Base-by-base conservation (phyloP, 2,113 vertebrate genomes). In the Numenius arquata region DNA sequence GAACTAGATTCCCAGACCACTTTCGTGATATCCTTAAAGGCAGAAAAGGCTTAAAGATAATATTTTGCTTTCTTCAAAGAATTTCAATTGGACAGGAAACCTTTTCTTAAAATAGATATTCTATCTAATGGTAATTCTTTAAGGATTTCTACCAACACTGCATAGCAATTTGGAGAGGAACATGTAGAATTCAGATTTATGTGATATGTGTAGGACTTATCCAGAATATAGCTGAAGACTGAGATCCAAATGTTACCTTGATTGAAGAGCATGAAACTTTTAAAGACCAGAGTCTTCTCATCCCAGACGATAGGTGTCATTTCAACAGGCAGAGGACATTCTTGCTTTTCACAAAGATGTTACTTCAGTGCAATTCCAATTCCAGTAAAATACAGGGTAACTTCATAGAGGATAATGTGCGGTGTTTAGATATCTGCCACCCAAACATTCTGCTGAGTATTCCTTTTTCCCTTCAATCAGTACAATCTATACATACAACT, bases 1-100 rank as follows among this genome's bases (percentile, higher is more conserved):
- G 43, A 88, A 41, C n/a, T 40, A 59, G 38, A 80, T 85, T 87
- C 65, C 38, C 79, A 89, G 78, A 70, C 75, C 43, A 61, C 34
- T 94, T 90, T 68, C 14, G 18, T 88, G 66, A 68, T 52, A 85
- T 43, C 45, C 82, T 79, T 79, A 58, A 88, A 76, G 68, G 73
- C 68, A 95, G 73, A 83, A 93, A 88, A 84, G 47, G 47, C 43
- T 96, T 83, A 81, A 89, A 95, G 52, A 73, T 73, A 93, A 38
- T 78, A 66, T 71, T 86, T 77, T 71, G 3, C 32, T 84, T 93
- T 81, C 56, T 81, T n/a, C 26, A 67, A 86, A 93, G 47, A 77
- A 63, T 84, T 77, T 88, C 11, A 77, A 3, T 52, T 77, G 50
- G 22, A 86, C 29, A 71, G 55, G 27, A 93, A 88, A 62, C 1